A percentile compares a stretch with the other conserved stretches of the same genome.
phyloP scores from a whole-genome alignment of 2,113 vertebrate genomes.

The Asarcornis scutulata region DNA sequence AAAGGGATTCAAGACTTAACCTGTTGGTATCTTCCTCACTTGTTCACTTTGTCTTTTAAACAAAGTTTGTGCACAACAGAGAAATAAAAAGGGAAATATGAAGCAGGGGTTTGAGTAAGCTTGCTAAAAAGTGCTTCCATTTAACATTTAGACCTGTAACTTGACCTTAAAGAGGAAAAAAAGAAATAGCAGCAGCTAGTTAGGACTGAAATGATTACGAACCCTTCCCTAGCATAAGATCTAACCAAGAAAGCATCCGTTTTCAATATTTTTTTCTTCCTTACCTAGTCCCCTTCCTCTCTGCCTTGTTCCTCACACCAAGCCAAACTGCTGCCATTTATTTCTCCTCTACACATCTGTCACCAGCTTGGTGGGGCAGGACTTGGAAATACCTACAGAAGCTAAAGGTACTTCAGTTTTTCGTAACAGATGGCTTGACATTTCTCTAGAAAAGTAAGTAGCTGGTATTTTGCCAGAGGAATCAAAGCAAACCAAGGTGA shows the following conservation, averaged over 20 bases:
- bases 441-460: background rate
- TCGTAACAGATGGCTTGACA: background rate
- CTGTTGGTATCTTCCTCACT: background rate
- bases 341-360: background rate
- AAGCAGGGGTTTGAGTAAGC: background rate
- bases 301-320: background rate
- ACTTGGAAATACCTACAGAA: background rate
- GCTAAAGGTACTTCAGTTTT: background rate
- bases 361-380: background rate
- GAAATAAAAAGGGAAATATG: background rate
- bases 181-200: background rate
- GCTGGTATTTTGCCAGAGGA: background rate
- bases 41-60: background rate
- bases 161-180: background rate
- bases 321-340: background rate
- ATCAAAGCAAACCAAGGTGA: slow-evolving; percentile 31
- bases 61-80: background rate
- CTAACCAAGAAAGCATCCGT: background rate
- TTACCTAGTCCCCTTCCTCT: background rate
- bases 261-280: background rate
- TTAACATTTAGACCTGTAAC: background rate
- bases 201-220: background rate
- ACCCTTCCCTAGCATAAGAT: background rate
- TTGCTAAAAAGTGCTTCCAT: background rate
- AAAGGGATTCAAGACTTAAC: background rate